phyloP scores from a whole-genome alignment of 2,113 vertebrate species.

The Gracilinanus agilis region DNA sequence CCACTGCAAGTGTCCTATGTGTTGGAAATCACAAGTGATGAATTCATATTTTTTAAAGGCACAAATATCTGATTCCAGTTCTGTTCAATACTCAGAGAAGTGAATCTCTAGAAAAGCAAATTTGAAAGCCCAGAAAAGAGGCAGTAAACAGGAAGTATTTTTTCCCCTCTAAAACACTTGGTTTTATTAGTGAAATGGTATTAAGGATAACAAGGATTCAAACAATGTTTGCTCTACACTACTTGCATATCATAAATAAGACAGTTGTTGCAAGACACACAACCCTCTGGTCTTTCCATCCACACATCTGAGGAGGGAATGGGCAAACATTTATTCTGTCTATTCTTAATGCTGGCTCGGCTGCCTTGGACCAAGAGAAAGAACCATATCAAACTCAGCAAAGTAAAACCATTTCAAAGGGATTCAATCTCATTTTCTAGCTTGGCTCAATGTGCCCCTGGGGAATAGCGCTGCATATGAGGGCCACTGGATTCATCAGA shows the following conservation, averaged over 20 bases:
- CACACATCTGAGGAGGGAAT: constrained; percentile 37
- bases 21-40: not conserved
- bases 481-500: constrained; percentile 5
- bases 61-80: not conserved
- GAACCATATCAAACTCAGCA: not conserved
- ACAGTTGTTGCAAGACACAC: constrained; percentile 82
- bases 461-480: not conserved
- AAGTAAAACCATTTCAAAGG: not conserved
- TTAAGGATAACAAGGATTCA: constrained; percentile 87
- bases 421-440: not conserved
- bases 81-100: not conserved
- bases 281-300: constrained; percentile 81
- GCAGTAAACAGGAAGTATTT: not conserved
- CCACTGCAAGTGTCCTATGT: not conserved
- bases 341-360: not conserved
- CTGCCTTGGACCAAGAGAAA: constrained; percentile 4
- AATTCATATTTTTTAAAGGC: not conserved
- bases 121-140: not conserved
- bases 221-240: constrained; percentile 85
- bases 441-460: not conserved
- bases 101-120: not conserved
- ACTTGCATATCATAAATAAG: constrained; percentile 88
- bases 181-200: constrained; percentile 88
- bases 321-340: not conserved
- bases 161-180: constrained; percentile 88